Percentiles rank a stretch among this genome's conserved stretches.
Evolutionary conservation across 2,888 invertebrate genomes (phyloP).

Genomic region (Drosophila lutescens): DNA sequence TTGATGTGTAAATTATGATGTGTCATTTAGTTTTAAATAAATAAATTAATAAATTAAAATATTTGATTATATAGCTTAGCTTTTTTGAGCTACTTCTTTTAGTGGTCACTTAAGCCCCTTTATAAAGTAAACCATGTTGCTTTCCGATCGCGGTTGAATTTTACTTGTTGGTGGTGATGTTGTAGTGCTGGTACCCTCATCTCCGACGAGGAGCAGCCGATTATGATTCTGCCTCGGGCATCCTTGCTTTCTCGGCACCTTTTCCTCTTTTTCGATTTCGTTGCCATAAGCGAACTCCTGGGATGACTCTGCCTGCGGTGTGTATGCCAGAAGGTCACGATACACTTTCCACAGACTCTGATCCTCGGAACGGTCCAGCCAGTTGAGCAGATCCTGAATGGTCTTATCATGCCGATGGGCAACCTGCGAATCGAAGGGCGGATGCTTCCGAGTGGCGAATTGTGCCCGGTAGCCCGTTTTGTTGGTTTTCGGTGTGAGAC

Average conservation of each 20-base stretch:
- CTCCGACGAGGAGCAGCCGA: slow-evolving; percentile 38
- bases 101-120: slow-evolving; percentile 49
- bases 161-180: slow-evolving; percentile 5
- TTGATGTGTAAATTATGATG: too few species aligned
- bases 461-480: slow-evolving; percentile 51
- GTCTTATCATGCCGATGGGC: slow-evolving; percentile 64
- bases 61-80: not conserved
- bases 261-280: slow-evolving; percentile 5
- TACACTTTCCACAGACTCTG: slow-evolving; percentile 55
- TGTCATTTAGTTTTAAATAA: too few species aligned
- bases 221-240: slow-evolving; percentile 9
- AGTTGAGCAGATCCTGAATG: slow-evolving; percentile 54
- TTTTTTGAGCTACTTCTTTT: too few species aligned
- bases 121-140: slow-evolving; percentile 59
- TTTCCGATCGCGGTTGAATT: slow-evolving; percentile 15
- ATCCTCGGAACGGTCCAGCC: slow-evolving; percentile 59
- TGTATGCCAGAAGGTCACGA: slow-evolving; percentile 43
- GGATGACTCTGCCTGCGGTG: slow-evolving; percentile 17
- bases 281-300: slow-evolving; percentile 14
- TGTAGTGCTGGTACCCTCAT: slow-evolving; percentile 2
- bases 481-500: slow-evolving; percentile 47
- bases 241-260: not conserved
- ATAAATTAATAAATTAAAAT: too few species aligned
- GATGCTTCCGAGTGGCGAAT: slow-evolving; percentile 56
- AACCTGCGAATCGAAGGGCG: slow-evolving; percentile 58